Percentiles rank a stretch among this genome's conserved stretches.
Evolutionary conservation across 2,888 invertebrate species (phyloP).

Genomic region (Lasioglossum morio): DNA sequence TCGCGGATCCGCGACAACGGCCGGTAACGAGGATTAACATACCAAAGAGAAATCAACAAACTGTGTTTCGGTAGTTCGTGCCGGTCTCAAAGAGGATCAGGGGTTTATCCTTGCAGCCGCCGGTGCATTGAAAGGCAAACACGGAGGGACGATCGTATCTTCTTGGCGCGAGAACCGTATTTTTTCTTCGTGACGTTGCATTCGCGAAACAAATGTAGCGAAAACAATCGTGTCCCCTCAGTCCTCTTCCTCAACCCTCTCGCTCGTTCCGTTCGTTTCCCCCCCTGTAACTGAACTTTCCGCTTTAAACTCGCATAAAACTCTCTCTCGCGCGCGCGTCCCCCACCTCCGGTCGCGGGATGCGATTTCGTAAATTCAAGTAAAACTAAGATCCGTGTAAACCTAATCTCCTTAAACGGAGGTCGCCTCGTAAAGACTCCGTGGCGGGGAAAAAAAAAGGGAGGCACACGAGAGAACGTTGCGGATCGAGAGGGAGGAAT

Average conservation of each 20-base stretch:
- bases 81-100: not conserved
- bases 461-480: not conserved
- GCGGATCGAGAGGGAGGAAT: not conserved
- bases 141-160: not conserved
- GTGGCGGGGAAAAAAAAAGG: slow-evolving; percentile 29
- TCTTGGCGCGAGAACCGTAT: not conserved
- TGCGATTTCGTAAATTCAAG: slow-evolving; percentile 71
- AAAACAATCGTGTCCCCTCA: slow-evolving; percentile 52
- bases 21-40: slow-evolving; percentile 10
- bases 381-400: slow-evolving; percentile 71
- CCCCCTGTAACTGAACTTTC: slow-evolving; percentile 45
- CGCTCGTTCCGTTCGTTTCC: not conserved
- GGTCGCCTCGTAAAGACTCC: slow-evolving; percentile 59
- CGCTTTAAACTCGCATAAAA: slow-evolving; percentile 67
- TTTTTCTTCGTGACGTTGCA: not conserved
- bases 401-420: slow-evolving; percentile 70
- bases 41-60: slow-evolving; percentile 7
- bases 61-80: slow-evolving; percentile 7
- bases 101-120: not conserved
- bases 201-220: slow-evolving; percentile 52
- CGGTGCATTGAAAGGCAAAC: not conserved
- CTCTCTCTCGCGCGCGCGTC: slow-evolving; percentile 29
- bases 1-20: not conserved
- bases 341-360: slow-evolving; percentile 21
- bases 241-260: not conserved